Evolutionary conservation across 2,888 invertebrate genomes (phyloP).

Genomic region (Anthoptus insignis): DNA sequence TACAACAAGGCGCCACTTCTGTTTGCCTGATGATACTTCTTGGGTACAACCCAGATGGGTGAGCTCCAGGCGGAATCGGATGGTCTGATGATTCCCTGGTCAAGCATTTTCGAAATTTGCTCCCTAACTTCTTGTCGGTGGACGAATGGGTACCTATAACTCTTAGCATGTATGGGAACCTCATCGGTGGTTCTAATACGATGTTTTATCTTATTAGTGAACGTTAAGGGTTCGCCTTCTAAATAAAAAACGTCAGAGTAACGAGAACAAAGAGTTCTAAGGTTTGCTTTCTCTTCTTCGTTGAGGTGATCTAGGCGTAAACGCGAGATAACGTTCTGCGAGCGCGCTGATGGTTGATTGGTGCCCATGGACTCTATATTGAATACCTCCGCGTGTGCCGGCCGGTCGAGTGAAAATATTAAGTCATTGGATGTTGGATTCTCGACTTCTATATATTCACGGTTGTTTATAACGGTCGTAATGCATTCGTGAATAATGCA

Average conservation of each 20-base stretch:
- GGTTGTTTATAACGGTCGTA: background rate
- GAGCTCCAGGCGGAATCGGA: too few species aligned
- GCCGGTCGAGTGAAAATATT: background rate
- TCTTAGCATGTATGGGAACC: background rate
- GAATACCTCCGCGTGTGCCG: background rate
- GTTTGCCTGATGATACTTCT: too few species aligned
- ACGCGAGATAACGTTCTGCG: background rate
- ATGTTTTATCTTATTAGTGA: too few species aligned
- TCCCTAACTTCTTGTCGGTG: too few species aligned
- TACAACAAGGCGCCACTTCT: too few species aligned
- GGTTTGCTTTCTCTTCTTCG: background rate
- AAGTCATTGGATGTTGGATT: background rate
- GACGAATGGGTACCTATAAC: background rate
- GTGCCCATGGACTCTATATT: background rate
- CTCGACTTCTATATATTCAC: background rate
- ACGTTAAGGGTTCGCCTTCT: too few species aligned
- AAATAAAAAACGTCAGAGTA: background rate
- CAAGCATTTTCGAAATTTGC: background rate
- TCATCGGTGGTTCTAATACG: background rate
- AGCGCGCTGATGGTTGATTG: background rate
- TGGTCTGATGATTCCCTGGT: too few species aligned
- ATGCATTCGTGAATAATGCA: background rate
- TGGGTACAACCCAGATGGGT: too few species aligned
- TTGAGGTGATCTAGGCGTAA: background rate
- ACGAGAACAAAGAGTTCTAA: background rate